Evolutionary conservation across 2,888 invertebrate genomes (phyloP), one percentile per base, ranked within the genome.

Genomic region (Osmoderma eremita): DNA sequence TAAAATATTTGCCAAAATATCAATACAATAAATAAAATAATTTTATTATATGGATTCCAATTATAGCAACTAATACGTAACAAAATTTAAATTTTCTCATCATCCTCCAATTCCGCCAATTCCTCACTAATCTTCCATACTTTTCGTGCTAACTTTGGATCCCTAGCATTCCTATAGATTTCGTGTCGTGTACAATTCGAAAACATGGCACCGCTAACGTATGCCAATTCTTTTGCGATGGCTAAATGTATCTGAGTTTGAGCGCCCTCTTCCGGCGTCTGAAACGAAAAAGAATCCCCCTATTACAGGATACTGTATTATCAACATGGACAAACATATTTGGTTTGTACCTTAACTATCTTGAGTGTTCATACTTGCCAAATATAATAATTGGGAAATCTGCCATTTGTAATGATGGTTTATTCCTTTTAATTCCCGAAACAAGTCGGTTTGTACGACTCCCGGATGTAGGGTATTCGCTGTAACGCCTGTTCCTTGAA

Each of bases 81-180:
- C 10, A 8, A 30, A 6, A 30, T 30, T 30, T 30, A 30, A 63
- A 70, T 63, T 67, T 76, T 81, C 64, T 93, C 93, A 69, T 83
- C 84, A 1, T 88, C 84, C 58, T 87, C 87, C 61, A 94, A 81
- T 70, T 91, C 88, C 1, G 90, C 91, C 68, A 94, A 81, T 70
- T 88, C 86, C 74, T 91, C 90, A 30, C 93, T 93, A 68, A 91
- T 85, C 76, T 92, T 91, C 96, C 96, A 97, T 50, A 95, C 81
- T 76, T 91, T 91, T 74, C 87, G 88, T 8, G 90, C 93, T 63
- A 88, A 88, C 0, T 86, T 86, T 81, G 87, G 85, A 77, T 91
- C 88, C 73, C 87, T 85, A 0, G 86, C 88, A 0, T 85, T 84
- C 0, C 80, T 77, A 1, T 88, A 88, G 5, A 92, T 75, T 0